Evolutionary conservation across 2,888 invertebrate genomes (phyloP), one percentile per base, ranked within the genome.

Genomic region (Netelia melanura): DNA sequence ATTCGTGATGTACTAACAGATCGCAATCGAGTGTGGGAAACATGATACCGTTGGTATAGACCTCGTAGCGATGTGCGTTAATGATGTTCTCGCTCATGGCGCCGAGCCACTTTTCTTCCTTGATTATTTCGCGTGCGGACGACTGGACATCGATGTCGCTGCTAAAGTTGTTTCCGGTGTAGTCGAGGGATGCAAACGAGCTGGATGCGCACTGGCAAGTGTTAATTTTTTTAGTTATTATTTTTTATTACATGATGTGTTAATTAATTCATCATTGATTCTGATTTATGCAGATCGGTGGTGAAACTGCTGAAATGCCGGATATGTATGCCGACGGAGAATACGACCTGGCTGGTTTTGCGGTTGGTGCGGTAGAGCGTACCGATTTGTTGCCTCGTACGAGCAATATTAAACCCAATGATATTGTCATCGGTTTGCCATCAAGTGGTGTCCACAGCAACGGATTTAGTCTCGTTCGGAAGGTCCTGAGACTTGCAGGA

Each of bases 271-370:
- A 1, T n/a, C 5, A 25, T 65, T 14, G 11, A 56, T 64, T 25
- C 2, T 21, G 11, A 14, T 86, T 90, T 92, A 0, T 89, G 1
- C 72, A 98, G 97, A 96, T 93, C 44, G 96, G 96, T 85, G 99
- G 99, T 0, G 99, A 99, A 94, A 99, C 99, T 1, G 99, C 99
- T 0, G 99, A 99, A 94, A 98, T 99, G 98, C 99, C 99, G 0
- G 97, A 98, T 1, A 97, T 99, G 95, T 99, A 99, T 94, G 95
- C 95, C 1, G 94, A 95, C 0, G 97, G 97, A 0, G 98, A 98
- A 88, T 99, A 99, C 94, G 99, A 99, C 94, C 94, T 99, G 72
- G 99, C 99, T 14, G 99, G 99, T 1, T 99, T 99, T 94, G 97
- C 98, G 0, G 98, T 99, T 0, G 99, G 99, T 0, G 97, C 98